phyloP scores from a whole-genome alignment of 2,113 vertebrate genomes.

The Microcebus murinus region DNA sequence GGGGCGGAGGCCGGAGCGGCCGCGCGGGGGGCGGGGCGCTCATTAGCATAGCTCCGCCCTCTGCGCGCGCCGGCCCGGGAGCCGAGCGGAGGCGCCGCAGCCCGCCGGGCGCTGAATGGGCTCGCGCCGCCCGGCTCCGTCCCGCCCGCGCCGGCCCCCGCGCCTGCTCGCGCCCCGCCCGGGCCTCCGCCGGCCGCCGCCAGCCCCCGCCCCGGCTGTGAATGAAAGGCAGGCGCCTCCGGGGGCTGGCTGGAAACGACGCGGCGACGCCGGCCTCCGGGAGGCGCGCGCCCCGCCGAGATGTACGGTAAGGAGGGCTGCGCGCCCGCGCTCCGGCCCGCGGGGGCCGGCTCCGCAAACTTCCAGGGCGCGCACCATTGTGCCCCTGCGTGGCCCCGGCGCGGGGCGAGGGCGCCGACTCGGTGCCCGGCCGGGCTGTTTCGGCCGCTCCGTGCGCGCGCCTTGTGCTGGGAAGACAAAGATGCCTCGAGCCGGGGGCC shows the following conservation, averaged over 20 bases:
- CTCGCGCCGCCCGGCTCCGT: not conserved
- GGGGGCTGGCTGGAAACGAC: constrained; percentile 51
- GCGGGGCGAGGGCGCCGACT: not conserved
- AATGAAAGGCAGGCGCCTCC: constrained; percentile 67
- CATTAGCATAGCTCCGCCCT: constrained; percentile 57
- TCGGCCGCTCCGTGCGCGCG: not conserved
- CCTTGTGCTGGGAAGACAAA: constrained; percentile 61
- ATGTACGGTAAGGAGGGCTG: constrained; percentile 79
- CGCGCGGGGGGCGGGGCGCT: not conserved
- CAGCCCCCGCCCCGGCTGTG: constrained; percentile 22
- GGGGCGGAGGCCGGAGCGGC: not conserved
- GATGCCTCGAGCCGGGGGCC: constrained; percentile 34
- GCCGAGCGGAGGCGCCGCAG: not conserved
- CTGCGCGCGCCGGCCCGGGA: not conserved
- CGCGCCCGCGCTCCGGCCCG: not conserved
- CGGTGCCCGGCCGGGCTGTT: constrained; percentile 12
- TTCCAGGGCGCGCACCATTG: constrained; percentile 63
- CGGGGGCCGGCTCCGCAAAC: constrained; percentile 57
- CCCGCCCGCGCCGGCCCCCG: constrained; percentile 31
- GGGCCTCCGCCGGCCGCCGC: constrained; percentile 15
- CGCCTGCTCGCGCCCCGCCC: not conserved
- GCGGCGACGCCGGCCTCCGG: constrained; percentile 53
- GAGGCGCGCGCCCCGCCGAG: constrained; percentile 67
- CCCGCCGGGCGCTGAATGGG: constrained; percentile 13
- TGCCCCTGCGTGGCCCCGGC: constrained; percentile 4